Evolutionary conservation across 2,888 invertebrate species (phyloP).

Genomic region (Keiferia lycopersicella): DNA sequence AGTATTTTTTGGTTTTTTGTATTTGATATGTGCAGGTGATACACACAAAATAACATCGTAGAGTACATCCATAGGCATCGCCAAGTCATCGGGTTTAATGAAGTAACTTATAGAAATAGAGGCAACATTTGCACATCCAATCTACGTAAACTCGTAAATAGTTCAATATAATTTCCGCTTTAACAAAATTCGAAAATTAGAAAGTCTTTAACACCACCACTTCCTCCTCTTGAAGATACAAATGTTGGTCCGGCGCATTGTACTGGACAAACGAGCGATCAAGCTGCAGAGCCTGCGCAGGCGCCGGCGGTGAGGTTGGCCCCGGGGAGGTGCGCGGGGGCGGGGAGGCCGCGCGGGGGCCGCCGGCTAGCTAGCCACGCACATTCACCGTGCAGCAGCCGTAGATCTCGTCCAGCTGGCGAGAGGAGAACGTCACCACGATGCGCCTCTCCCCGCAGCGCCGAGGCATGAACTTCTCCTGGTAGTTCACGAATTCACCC

Average conservation of each 20-base stretch:
- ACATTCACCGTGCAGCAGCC: slow-evolving; percentile 80
- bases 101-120: slow-evolving; percentile 29
- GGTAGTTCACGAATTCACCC: slow-evolving; percentile 82
- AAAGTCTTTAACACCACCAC: slow-evolving; percentile 66
- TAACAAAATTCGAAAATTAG: slow-evolving; percentile 39
- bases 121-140: slow-evolving; percentile 44
- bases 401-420: slow-evolving; percentile 83
- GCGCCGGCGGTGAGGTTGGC: slow-evolving; percentile 65
- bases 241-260: slow-evolving; percentile 63
- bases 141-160: slow-evolving; percentile 34
- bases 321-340: slow-evolving; percentile 64
- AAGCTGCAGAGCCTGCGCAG: slow-evolving; percentile 60
- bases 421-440: slow-evolving; percentile 84
- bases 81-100: slow-evolving; percentile 53
- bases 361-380: slow-evolving; percentile 75
- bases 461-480: slow-evolving; percentile 82
- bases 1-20: slow-evolving; percentile 55
- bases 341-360: slow-evolving; percentile 66
- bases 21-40: slow-evolving; percentile 61
- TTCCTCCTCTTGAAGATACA: slow-evolving; percentile 71
- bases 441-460: slow-evolving; percentile 83
- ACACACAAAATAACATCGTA: slow-evolving; percentile 40
- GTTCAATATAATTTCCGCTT: slow-evolving; percentile 23
- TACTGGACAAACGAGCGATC: slow-evolving; percentile 64
- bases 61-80: slow-evolving; percentile 58